A percentile compares a stretch with the other conserved stretches of the same genome.
Conservation (phyloP, 2,797 vertebrate species). For the Sternotherus odoratus region DNA sequence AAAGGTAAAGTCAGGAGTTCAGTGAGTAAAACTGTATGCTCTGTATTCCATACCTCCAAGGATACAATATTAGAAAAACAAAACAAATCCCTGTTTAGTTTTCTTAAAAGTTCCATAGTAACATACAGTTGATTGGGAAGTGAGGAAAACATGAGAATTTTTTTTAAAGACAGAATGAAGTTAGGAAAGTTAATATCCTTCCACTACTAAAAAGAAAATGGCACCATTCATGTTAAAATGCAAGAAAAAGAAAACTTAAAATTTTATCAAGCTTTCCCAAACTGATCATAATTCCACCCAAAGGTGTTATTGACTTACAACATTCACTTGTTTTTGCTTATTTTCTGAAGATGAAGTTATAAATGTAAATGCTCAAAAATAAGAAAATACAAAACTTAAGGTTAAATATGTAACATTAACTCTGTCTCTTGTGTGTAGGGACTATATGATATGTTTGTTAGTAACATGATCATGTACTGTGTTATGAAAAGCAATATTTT, state of each 20-base stretch:
- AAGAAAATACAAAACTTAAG: not conserved
- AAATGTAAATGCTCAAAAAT: not conserved
- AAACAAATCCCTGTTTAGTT: too few relatives aligned
- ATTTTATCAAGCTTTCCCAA: not conserved
- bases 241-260: fast-evolving
- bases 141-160: not conserved
- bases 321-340: not conserved
- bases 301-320: not conserved
- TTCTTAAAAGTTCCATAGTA: not conserved
- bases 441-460: not conserved
- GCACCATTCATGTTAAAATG: not conserved
- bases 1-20: not conserved
- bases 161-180: not conserved
- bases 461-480: not conserved
- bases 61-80: too few relatives aligned
- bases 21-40: not conserved
- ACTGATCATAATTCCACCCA: not conserved
- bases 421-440: not conserved
- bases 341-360: not conserved
- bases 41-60: not conserved
- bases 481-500: not conserved
- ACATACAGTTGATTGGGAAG: not conserved
- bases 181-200: fast-evolving
- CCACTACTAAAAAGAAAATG: not conserved
- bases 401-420: not conserved